These are phyloP conservation scores for Percina caprodes DNA, from an alignment of 2,113 vertebrate genomes.

Conservation along the genomic window DNA sequence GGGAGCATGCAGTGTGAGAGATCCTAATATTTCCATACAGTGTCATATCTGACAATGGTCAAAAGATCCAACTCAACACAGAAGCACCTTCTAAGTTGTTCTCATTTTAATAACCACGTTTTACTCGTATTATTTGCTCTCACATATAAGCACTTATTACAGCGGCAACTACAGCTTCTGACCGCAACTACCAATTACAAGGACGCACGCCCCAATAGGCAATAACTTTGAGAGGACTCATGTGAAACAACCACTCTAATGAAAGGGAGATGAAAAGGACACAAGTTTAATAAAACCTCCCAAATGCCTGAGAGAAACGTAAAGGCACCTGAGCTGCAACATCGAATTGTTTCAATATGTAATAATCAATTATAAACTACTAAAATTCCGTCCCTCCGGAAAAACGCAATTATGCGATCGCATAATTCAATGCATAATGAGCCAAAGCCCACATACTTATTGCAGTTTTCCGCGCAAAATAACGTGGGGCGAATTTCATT, in stretches of 20 bases:
- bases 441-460: too few species aligned
- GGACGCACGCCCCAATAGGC: background rate
- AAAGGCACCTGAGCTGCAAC: constrained; percentile 12
- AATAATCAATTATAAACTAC: too few species aligned
- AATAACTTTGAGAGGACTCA: background rate
- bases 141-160: background rate
- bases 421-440: too few species aligned
- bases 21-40: background rate
- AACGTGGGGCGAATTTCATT: too few species aligned
- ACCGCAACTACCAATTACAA: constrained; percentile 23
- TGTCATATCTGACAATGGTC: background rate
- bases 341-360: too few species aligned
- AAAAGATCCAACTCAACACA: background rate
- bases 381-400: too few species aligned
- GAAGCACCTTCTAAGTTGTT: too few species aligned
- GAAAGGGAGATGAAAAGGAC: constrained; percentile 18
- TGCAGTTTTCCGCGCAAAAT: too few species aligned
- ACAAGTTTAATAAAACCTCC: constrained; percentile 22
- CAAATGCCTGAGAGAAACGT: constrained; percentile 20
- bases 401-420: too few species aligned
- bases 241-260: constrained; percentile 7
- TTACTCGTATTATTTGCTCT: background rate
- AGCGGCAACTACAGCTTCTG: background rate
- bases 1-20: background rate
- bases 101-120: background rate